Percentiles rank a stretch among this genome's conserved stretches.
phyloP scores from a whole-genome alignment of 2,888 invertebrate species.

The Nomada lathburiana region DNA sequence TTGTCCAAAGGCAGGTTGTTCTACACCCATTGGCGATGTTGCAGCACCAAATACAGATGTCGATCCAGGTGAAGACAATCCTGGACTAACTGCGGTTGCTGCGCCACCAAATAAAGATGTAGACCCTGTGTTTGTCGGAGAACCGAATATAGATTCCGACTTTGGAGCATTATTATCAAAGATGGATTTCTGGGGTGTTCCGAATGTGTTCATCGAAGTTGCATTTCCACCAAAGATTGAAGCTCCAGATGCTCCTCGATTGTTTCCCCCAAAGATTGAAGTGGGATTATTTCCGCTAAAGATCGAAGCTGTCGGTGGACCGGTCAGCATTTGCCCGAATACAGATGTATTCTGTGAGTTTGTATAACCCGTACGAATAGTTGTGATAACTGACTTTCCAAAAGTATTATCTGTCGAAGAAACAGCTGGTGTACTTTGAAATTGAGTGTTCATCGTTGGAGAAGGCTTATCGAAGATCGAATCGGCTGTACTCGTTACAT shows the following conservation, averaged over 20 bases:
- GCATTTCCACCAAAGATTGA: constrained; percentile 62
- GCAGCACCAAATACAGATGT: constrained; percentile 60
- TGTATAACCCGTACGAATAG: constrained; percentile 49
- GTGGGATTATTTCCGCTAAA: constrained; percentile 60
- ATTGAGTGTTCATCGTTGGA: constrained; percentile 55
- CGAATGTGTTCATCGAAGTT: constrained; percentile 43
- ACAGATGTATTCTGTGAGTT: constrained; percentile 45
- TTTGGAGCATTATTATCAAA: constrained; percentile 57
- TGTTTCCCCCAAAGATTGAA: constrained; percentile 60
- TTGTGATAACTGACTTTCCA: constrained; percentile 50
- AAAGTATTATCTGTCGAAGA: constrained; percentile 59
- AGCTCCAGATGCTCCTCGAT: constrained; percentile 41
- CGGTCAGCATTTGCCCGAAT: constrained; percentile 53
- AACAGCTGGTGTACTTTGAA: constrained; percentile 46
- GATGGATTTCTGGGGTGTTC: constrained; percentile 49
- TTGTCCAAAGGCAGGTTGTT: constrained; percentile 76
- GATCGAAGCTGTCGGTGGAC: constrained; percentile 41
- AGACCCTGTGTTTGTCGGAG: constrained; percentile 40
- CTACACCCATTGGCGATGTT: constrained; percentile 43
- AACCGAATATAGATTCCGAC: constrained; percentile 57
- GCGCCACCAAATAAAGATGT: constrained; percentile 59
- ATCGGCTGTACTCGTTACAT: constrained; percentile 24
- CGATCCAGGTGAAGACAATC: constrained; percentile 23
- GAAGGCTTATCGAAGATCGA: constrained; percentile 56
- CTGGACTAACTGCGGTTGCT: constrained; percentile 38